phyloP scores from a whole-genome alignment of 2,113 vertebrate genomes.

The Mystacornis crossleyi region DNA sequence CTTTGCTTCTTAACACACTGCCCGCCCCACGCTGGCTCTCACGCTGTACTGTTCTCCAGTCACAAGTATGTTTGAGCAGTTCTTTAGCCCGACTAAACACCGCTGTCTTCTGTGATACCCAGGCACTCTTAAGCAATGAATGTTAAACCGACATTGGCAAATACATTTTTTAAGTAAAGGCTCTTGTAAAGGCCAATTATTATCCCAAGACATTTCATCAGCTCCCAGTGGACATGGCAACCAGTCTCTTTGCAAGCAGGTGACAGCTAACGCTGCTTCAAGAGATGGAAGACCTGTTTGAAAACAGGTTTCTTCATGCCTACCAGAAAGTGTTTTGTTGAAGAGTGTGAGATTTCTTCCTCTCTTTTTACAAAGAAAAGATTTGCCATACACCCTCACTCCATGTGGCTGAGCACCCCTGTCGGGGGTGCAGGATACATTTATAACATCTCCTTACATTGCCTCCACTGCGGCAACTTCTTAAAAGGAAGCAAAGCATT shows the following conservation, averaged over 20 bases:
- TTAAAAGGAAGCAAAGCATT: background rate
- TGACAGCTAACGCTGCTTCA: background rate
- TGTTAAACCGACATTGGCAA: background rate
- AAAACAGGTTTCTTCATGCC: background rate
- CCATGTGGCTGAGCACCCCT: background rate
- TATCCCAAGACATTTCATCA: background rate
- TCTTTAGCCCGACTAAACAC: background rate
- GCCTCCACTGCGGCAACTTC: background rate
- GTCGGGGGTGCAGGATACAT: background rate
- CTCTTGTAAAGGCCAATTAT: background rate
- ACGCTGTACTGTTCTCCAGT: accelerated
- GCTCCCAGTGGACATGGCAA: background rate
- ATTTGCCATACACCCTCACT: background rate
- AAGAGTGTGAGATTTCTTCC: background rate
- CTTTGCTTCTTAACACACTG: background rate
- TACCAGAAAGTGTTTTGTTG: background rate
- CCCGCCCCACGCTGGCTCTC: background rate
- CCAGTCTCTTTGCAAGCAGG: background rate
- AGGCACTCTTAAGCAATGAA: background rate
- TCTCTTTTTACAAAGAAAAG: background rate
- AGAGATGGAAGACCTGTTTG: background rate
- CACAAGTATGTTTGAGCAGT: background rate
- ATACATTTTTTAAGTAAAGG: background rate
- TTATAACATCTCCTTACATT: background rate
- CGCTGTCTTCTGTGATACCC: background rate